Percentiles rank a stretch among this genome's conserved stretches.
phyloP scores from a whole-genome alignment of 2,888 invertebrate genomes.

The Polydrusus tereticollis region DNA sequence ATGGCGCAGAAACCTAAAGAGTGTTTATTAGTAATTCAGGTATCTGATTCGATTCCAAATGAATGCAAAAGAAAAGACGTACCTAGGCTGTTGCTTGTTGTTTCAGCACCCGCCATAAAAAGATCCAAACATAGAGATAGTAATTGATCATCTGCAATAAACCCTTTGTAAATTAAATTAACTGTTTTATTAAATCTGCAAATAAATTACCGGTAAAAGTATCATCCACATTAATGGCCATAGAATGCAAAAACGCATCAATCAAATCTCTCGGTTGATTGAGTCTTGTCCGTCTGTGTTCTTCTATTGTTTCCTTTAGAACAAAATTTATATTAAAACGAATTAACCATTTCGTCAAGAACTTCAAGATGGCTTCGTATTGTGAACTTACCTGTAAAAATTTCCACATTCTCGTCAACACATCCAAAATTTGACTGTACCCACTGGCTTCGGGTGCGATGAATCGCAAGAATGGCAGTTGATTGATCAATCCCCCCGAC shows the following conservation, averaged over 20 bases:
- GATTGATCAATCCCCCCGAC: slow-evolving; percentile 78
- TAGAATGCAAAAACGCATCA: slow-evolving; percentile 75
- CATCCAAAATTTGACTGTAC: slow-evolving; percentile 70
- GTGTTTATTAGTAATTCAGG: too few species aligned
- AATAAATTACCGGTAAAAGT: slow-evolving; percentile 58
- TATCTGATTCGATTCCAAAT: too few species aligned
- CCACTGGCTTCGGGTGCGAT: slow-evolving; percentile 75
- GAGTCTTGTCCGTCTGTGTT: slow-evolving; percentile 69
- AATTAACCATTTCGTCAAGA: neutral
- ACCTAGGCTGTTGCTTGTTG: slow-evolving; percentile 74
- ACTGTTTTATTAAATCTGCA: neutral
- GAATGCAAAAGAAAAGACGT: too few species aligned
- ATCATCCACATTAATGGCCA: slow-evolving; percentile 67
- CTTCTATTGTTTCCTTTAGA: slow-evolving; percentile 70
- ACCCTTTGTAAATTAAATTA: neutral
- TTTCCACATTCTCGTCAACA: slow-evolving; percentile 70
- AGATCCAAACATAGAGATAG: slow-evolving; percentile 73
- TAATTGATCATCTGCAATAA: slow-evolving; percentile 63
- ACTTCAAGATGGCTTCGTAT: neutral
- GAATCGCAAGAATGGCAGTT: slow-evolving; percentile 77
- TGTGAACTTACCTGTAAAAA: slow-evolving; percentile 69
- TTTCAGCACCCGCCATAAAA: slow-evolving; percentile 79
- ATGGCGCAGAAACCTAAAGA: slow-evolving; percentile 70
- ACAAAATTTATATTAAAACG: too few species aligned
- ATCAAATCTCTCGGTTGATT: slow-evolving; percentile 73